phyloP scores from a whole-genome alignment of 64 coral and sea anemone genomes.

The Dendronephthya gigantea region DNA sequence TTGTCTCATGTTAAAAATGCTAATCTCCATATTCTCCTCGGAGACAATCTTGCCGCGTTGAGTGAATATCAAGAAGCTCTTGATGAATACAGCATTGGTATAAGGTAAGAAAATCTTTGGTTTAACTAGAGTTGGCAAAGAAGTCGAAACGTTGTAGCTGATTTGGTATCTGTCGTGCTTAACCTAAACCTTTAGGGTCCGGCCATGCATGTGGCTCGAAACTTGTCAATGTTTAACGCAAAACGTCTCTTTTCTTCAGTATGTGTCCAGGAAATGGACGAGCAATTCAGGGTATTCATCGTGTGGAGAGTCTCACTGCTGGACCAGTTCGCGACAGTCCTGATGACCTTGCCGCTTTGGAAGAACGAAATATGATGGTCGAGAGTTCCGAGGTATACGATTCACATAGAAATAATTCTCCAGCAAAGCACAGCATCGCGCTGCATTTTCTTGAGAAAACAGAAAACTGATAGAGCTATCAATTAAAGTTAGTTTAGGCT shows the following conservation, averaged over 20 bases:
- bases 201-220: too few species aligned
- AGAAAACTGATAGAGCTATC: too few species aligned
- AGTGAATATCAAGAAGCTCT: conserved; percentile 82
- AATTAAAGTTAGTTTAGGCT: too few species aligned
- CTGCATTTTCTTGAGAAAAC: too few species aligned
- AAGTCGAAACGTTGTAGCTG: too few species aligned
- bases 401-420: too few species aligned
- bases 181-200: too few species aligned
- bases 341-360: background rate
- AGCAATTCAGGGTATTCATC: background rate
- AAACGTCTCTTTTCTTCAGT: background rate
- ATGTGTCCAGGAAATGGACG: background rate
- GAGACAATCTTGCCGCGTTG: conserved; percentile 70
- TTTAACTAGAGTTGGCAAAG: too few species aligned
- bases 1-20: conserved; percentile 68
- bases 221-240: background rate
- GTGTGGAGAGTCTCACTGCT: background rate
- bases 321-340: background rate
- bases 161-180: too few species aligned
- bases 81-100: conserved; percentile 79
- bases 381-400: background rate
- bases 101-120: conserved; percentile 38
- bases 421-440: too few species aligned
- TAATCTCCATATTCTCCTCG: conserved; percentile 61
- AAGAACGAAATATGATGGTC: background rate